These are phyloP conservation scores for Hololepta plana DNA, from an alignment of 2,888 invertebrate species.

Conservation along the genomic window DNA sequence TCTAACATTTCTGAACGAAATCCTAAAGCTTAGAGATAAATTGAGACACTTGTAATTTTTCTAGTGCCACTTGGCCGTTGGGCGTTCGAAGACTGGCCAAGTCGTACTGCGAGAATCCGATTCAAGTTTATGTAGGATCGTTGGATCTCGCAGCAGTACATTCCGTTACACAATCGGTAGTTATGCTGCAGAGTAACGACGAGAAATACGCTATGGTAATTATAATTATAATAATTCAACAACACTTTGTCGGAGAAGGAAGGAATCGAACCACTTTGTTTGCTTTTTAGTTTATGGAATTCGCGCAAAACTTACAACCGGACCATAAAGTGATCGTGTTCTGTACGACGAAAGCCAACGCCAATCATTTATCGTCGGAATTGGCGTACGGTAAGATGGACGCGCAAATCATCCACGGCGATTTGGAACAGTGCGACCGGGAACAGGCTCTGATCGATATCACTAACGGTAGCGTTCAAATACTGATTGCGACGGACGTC, in stretches of 20 bases:
- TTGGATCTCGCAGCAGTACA: slow-evolving; percentile 80
- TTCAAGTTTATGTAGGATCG: slow-evolving; percentile 79
- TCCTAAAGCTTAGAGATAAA: too few relatives aligned
- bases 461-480: slow-evolving; percentile 55
- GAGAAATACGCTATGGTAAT: slow-evolving; percentile 46
- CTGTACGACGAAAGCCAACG: slow-evolving; percentile 70
- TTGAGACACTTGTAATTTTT: too few relatives aligned
- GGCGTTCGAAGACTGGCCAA: slow-evolving; percentile 72
- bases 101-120: slow-evolving; percentile 74
- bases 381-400: slow-evolving; percentile 46
- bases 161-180: slow-evolving; percentile 64
- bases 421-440: slow-evolving; percentile 56
- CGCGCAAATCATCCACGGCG: slow-evolving; percentile 77
- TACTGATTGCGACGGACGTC: slow-evolving; percentile 88
- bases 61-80: slow-evolving; percentile 82
- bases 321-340: slow-evolving; percentile 81
- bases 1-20: too few relatives aligned
- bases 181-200: slow-evolving; percentile 50
- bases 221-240: background rate
- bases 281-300: slow-evolving; percentile 39
- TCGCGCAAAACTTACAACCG: slow-evolving; percentile 47
- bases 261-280: slow-evolving; percentile 4
- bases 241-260: background rate
- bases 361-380: slow-evolving; percentile 69
- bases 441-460: slow-evolving; percentile 75